A percentile compares a stretch with the other conserved stretches of the same genome.
phyloP scores from a whole-genome alignment of 92 coral and sea anemone species.

The Paramuricea clavata region DNA sequence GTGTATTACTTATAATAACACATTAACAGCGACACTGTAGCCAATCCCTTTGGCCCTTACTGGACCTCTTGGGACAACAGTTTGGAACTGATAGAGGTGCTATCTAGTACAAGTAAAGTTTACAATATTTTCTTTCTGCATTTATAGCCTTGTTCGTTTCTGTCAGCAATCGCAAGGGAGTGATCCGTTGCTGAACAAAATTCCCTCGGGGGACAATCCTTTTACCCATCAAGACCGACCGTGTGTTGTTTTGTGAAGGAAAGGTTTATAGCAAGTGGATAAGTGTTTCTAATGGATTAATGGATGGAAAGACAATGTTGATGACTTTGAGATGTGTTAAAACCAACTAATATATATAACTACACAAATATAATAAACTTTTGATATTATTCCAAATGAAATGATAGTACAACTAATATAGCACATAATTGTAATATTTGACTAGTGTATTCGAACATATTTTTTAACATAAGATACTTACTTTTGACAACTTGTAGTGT shows the following conservation, averaged over 20 bases:
- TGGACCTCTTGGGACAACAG: no score
- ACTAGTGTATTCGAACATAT: background rate
- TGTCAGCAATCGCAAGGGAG: conserved; percentile 67
- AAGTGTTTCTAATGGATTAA: background rate
- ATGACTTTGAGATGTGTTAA: background rate
- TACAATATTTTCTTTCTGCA: conserved; percentile 6
- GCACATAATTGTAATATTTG: background rate
- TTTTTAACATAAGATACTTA: background rate
- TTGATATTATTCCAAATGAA: no score
- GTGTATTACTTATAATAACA: no score
- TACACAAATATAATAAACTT: background rate
- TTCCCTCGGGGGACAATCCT: conserved; percentile 79
- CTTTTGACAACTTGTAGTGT: no score
- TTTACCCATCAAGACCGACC: conserved; percentile 71
- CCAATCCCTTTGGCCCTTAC: no score
- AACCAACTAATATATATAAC: background rate
- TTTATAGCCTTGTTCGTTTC: conserved; percentile 71
- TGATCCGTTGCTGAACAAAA: conserved; percentile 77
- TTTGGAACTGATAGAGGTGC: no score
- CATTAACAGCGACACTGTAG: no score
- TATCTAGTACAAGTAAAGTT: no score
- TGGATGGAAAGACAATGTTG: background rate
- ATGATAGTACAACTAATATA: conserved; percentile 17
- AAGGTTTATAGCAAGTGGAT: background rate
- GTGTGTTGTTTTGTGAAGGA: conserved; percentile 60